These are phyloP conservation scores for Perca fluviatilis DNA, from an alignment of 2,113 vertebrate genomes.

Conservation along the genomic window DNA sequence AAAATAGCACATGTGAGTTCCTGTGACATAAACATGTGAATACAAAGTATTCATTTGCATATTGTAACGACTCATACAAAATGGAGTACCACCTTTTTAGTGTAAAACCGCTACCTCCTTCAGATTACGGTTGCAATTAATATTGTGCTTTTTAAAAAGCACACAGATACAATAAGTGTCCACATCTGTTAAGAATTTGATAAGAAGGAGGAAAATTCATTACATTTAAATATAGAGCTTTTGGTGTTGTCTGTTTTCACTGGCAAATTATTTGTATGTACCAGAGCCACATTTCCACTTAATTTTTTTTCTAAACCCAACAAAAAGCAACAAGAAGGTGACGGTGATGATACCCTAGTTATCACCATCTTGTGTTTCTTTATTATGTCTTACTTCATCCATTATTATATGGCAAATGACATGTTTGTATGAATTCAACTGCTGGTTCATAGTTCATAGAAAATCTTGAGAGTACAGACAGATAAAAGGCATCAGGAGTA, in stretches of 20 bases:
- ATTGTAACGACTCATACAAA: slow-evolving; percentile 26
- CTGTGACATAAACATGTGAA: slow-evolving; percentile 30
- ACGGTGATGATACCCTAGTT: too few relatives aligned
- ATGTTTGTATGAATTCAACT: background rate
- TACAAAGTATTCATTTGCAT: slow-evolving; percentile 50
- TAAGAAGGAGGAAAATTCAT: slow-evolving; percentile 22
- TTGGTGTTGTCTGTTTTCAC: slow-evolving; percentile 15
- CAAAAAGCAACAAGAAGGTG: background rate
- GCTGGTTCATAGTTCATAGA: background rate
- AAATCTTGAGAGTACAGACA: background rate
- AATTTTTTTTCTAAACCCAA: slow-evolving; percentile 27
- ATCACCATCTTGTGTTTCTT: background rate
- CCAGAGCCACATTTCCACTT: background rate
- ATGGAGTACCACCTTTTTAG: slow-evolving; percentile 15
- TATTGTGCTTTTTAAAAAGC: slow-evolving; percentile 18
- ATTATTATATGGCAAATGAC: background rate
- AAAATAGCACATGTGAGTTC: slow-evolving; percentile 34
- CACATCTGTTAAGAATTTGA: background rate
- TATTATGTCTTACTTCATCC: background rate
- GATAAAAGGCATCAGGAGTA: slow-evolving; percentile 20
- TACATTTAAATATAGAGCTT: slow-evolving; percentile 35
- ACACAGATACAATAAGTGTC: background rate
- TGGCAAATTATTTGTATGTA: background rate
- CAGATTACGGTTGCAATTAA: slow-evolving; percentile 21
- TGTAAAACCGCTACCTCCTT: slow-evolving; percentile 6